Evolutionary conservation across 1,140 invertebrate genomes (phyloP).

Genomic region (Lineus longissimus): DNA sequence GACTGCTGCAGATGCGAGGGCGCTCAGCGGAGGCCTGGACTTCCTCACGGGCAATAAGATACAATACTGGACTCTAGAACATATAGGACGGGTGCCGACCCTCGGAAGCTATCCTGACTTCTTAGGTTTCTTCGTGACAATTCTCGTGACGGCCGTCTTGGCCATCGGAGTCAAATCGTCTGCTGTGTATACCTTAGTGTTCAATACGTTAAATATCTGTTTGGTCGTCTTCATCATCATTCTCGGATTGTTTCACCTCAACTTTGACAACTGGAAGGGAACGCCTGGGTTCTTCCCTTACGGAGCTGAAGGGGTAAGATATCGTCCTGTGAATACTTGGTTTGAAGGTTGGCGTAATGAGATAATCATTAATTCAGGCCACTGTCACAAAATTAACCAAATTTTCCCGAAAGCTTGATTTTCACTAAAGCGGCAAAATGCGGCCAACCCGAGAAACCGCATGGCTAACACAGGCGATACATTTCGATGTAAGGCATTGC

Average conservation of each 20-base stretch:
- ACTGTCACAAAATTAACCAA: too few species aligned
- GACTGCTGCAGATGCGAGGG: slow-evolving; percentile 17
- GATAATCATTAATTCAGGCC: too few species aligned
- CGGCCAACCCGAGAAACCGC: too few species aligned
- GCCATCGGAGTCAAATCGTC: not conserved
- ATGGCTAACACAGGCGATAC: too few species aligned
- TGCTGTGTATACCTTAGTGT: not conserved
- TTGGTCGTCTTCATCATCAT: slow-evolving; percentile 5
- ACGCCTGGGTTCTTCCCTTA: slow-evolving; percentile 4
- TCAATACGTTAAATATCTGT: slow-evolving; percentile 8
- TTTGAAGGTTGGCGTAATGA: too few species aligned
- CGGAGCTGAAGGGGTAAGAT: slow-evolving; percentile 2
- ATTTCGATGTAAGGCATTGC: too few species aligned
- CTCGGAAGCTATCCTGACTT: not conserved
- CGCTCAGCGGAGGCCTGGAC: slow-evolving; percentile 22
- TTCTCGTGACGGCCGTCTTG: not conserved
- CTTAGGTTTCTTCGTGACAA: not conserved
- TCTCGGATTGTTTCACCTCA: not conserved
- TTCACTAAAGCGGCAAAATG: too few species aligned
- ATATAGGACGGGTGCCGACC: not conserved
- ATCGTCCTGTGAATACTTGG: too few species aligned
- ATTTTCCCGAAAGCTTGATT: too few species aligned
- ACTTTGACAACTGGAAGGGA: not conserved
- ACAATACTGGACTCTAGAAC: not conserved
- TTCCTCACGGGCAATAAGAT: slow-evolving; percentile 1